Percentiles rank a stretch among this genome's conserved stretches.
phyloP scores from a whole-genome alignment of 2,113 vertebrate genomes.

The Saccopteryx bilineata region DNA sequence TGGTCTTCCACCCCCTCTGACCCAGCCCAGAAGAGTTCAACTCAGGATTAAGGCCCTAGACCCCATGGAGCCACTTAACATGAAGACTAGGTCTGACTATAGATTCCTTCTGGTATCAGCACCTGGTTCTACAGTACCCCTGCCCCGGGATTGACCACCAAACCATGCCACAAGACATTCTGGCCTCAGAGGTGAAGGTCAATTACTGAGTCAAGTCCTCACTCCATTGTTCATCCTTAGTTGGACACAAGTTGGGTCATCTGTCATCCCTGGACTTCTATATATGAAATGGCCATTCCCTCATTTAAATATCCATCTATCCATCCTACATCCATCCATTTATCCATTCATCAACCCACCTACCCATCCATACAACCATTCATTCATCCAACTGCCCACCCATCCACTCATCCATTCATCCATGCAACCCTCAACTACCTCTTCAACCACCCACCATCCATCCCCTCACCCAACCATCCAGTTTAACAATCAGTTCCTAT shows the following conservation, averaged over 20 bases:
- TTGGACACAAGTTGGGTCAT: neutral
- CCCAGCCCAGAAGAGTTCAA: constrained; percentile 46
- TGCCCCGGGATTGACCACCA: neutral
- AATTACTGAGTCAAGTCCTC: neutral
- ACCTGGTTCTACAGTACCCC: constrained; percentile 14
- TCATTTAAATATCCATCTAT: neutral
- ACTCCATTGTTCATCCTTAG: neutral
- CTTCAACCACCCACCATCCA: neutral
- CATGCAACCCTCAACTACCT: neutral
- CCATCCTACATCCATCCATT: neutral
- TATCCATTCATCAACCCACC: neutral
- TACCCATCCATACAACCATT: neutral
- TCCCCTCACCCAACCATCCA: neutral
- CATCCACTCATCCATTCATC: neutral
- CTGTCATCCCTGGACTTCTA: neutral
- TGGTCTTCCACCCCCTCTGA: neutral
- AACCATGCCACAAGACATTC: neutral
- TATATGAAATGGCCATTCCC: neutral
- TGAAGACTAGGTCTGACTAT: neutral
- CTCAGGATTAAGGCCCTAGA: neutral
- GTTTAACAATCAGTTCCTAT: neutral
- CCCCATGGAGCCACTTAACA: neutral
- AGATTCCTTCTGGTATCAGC: neutral
- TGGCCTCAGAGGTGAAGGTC: neutral
- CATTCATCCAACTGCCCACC: neutral